These are phyloP conservation scores for Cettia cetti DNA, from an alignment of 2,113 vertebrate species.

Conservation along the genomic window DNA sequence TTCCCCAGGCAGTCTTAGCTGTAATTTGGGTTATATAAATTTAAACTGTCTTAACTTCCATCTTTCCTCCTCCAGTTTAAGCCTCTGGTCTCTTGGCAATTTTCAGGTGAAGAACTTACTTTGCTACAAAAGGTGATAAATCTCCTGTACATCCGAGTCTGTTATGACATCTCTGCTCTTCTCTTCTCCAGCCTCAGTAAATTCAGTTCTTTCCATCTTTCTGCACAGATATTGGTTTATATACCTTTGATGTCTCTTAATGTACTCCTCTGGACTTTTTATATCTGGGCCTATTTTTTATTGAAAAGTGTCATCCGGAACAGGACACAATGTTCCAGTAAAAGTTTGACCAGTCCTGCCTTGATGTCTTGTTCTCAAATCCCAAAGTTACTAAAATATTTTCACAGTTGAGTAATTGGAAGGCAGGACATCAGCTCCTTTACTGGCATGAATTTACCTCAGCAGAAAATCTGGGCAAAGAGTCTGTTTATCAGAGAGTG, in stretches of 20 bases:
- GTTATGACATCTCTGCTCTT: neutral
- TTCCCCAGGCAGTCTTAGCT: neutral
- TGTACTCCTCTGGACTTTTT: neutral
- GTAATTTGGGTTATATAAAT: neutral
- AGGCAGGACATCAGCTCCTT: neutral
- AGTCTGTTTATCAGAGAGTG: neutral
- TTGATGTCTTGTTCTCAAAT: neutral
- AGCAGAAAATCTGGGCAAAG: slow-evolving; percentile 3
- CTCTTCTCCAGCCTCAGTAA: neutral
- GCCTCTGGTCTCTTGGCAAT: neutral
- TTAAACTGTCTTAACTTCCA: neutral
- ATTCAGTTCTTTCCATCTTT: neutral
- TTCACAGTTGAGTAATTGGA: neutral
- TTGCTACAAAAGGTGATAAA: neutral
- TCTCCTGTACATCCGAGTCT: neutral
- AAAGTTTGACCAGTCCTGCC: neutral
- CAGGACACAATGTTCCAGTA: neutral
- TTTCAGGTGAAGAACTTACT: neutral
- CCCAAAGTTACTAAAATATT: neutral
- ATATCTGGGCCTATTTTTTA: neutral
- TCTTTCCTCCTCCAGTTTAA: neutral
- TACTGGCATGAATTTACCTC: neutral
- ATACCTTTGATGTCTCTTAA: neutral
- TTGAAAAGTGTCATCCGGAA: neutral
- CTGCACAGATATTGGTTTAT: neutral